Conservation (phyloP, 2,888 invertebrate genomes). For the Conomelus anceps region DNA sequence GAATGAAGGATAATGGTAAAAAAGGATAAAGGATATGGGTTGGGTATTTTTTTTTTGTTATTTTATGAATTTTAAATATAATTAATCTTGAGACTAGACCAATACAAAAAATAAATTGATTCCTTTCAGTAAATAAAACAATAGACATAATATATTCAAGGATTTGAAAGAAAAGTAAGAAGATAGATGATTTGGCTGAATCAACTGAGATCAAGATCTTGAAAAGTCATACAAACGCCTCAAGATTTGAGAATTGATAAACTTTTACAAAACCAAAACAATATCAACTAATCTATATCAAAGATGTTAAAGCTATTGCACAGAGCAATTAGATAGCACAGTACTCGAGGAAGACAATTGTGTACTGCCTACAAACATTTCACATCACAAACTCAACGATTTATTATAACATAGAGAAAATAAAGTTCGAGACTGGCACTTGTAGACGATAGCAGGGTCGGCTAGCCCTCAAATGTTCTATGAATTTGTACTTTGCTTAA, state of each 20-base stretch:
- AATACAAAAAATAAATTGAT: constrained; percentile 9
- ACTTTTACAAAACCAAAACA: constrained; percentile 21
- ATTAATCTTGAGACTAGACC: constrained; percentile 4
- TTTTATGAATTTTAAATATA: constrained; percentile 2
- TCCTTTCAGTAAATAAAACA: constrained; percentile 1
- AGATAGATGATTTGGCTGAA: constrained; percentile 1
- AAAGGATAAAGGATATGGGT: neutral
- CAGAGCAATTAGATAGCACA: constrained; percentile 21
- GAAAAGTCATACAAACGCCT: constrained; percentile 22
- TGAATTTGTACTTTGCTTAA: constrained; percentile 24
- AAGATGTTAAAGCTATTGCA: constrained; percentile 23
- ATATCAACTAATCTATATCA: constrained; percentile 15
- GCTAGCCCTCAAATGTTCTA: constrained; percentile 21
- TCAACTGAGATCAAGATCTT: constrained; percentile 8
- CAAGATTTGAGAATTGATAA: constrained; percentile 16
- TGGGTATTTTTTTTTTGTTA: constrained; percentile 23
- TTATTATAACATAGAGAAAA: constrained; percentile 18
- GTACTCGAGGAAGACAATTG: constrained; percentile 18
- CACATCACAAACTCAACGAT: constrained; percentile 19
- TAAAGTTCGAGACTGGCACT: constrained; percentile 26
- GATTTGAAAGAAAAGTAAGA: neutral
- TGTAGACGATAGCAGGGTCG: constrained; percentile 25
- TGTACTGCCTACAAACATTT: constrained; percentile 12
- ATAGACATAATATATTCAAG: constrained; percentile 11
- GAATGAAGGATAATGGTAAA: neutral